These are phyloP conservation scores for Strigamia transsilvanica DNA, from an alignment of 2,888 invertebrate species.

Conservation along the genomic window DNA sequence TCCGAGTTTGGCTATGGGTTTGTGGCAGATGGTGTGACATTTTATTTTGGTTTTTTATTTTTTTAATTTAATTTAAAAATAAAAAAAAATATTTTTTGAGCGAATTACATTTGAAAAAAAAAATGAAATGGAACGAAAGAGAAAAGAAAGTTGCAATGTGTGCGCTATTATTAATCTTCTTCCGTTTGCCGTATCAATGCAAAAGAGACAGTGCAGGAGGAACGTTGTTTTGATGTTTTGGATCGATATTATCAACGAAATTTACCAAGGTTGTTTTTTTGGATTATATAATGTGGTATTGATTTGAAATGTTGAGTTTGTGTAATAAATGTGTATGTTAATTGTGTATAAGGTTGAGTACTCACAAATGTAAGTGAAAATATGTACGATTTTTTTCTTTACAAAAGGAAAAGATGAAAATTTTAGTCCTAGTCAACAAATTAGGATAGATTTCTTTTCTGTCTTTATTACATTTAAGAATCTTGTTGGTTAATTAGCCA, in stretches of 20 bases:
- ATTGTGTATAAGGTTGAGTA: neutral
- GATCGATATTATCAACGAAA: slow-evolving; percentile 33
- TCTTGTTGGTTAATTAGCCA: slow-evolving; percentile 11
- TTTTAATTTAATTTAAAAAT: neutral
- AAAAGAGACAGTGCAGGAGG: neutral
- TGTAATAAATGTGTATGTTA: slow-evolving; percentile 14
- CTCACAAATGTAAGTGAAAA: too few species aligned
- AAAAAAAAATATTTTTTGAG: neutral
- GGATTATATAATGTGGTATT: neutral
- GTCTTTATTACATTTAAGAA: slow-evolving; percentile 1
- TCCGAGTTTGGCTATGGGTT: slow-evolving; percentile 71
- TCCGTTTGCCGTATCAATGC: slow-evolving; percentile 38
- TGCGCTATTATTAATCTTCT: slow-evolving; percentile 23
- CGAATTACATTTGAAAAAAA: neutral
- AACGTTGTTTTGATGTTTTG: slow-evolving; percentile 36
- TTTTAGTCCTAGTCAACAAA: neutral
- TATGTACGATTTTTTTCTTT: too few species aligned
- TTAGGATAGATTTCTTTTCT: neutral
- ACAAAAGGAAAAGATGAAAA: neutral
- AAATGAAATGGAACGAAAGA: neutral
- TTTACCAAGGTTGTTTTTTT: slow-evolving; percentile 12
- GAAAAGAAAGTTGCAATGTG: neutral
- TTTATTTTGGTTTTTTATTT: neutral
- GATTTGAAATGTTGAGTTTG: slow-evolving; percentile 23
- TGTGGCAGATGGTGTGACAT: slow-evolving; percentile 65